phyloP scores from a whole-genome alignment of 2,113 vertebrate species.

The Malurus cyaneus region DNA sequence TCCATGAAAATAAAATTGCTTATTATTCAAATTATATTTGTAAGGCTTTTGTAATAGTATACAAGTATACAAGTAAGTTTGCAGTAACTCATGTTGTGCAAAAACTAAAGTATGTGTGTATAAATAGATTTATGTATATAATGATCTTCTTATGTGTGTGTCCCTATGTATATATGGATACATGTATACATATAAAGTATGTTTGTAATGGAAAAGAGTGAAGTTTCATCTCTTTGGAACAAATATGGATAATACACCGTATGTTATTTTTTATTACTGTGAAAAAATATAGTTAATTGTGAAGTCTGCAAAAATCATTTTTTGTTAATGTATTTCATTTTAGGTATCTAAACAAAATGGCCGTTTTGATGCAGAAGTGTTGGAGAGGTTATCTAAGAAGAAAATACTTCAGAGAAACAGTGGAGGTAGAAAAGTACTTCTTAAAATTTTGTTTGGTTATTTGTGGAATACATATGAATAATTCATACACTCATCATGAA shows the following conservation, averaged over 20 bases:
- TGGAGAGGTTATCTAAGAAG: conserved; percentile 88
- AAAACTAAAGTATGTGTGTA: background rate
- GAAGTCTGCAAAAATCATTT: background rate
- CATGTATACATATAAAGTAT: background rate
- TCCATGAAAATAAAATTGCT: background rate
- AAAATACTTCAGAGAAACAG: conserved; percentile 78
- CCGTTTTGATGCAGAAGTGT: conserved; percentile 84
- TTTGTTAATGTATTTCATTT: conserved; percentile 61
- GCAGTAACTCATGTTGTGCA: background rate
- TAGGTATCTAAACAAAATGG: conserved; percentile 82
- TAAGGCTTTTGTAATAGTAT: background rate
- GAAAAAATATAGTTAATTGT: background rate
- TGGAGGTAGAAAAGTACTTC: conserved; percentile 81
- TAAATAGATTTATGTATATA: background rate
- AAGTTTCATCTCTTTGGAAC: background rate
- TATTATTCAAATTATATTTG: background rate
- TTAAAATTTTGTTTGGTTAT: background rate
- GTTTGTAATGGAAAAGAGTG: background rate
- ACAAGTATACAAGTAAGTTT: background rate
- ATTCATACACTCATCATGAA: background rate
- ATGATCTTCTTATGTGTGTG: background rate
- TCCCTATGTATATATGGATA: background rate
- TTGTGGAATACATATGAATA: background rate
- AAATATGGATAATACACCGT: background rate
- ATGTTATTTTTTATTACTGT: background rate